Base-by-base conservation (phyloP, 2,888 invertebrate genomes). In the Callimorpha dominula region DNA sequence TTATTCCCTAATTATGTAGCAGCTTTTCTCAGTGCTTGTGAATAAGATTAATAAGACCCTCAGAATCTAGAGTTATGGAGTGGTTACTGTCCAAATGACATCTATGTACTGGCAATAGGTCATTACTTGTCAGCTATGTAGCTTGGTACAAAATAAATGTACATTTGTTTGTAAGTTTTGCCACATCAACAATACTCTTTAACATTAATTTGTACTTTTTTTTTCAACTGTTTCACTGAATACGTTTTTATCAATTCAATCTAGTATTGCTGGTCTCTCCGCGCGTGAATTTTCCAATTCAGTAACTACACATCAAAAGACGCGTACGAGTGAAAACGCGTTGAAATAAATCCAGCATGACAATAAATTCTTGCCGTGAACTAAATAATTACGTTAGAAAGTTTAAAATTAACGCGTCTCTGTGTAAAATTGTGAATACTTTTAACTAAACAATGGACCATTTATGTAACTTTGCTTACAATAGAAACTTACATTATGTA, bases 321-420 rank as follows among this genome's bases (percentile, higher is more conserved):
- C 31, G n/a, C 42, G 42, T 54, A 6, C n/a, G 60, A 57, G 40
- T 75, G 46, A 63, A 68, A 68, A 68, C 17, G 8, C 57, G n/a
- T 20, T 5, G 12, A 65, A 50, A 70, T 68, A 63, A 62, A 17
- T 12, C 4, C n/a, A 46, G 40, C 2, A 68, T 71, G 65, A 67
- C 63, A 49, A 63, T 63, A 77, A 50, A 52, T 60, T 54, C 54
- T 31, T 42, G 57, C 60, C 50, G 71, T 65, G 65, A 68, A 69
- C 60, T 73, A 73, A 72, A 75, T 72, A 72, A 11, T 49, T 65
- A 54, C 67, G 11, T 75, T 81, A 74, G 80, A 81, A 81, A 81
- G 80, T 77, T 65, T 49, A 71, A 31, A 42, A 77, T 73, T 77
- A 60, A 70, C 70, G 76, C 68, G 73, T 79, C n/a, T 65, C 20